phyloP scores from a whole-genome alignment of 2,113 vertebrate genomes.

The Phaethon lepturus region DNA sequence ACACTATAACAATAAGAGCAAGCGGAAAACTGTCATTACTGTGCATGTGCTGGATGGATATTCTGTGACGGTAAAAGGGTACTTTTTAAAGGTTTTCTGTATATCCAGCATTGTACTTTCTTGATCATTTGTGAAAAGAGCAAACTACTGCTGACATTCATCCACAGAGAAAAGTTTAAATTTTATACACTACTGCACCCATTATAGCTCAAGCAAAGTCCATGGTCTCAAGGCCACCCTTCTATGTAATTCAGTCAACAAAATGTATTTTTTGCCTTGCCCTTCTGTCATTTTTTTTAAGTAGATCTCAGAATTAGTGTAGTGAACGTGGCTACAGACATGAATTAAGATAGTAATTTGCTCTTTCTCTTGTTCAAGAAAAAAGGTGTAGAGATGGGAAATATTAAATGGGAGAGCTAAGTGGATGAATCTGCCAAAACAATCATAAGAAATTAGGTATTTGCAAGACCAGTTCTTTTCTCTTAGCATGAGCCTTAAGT shows the following conservation, averaged over 20 bases:
- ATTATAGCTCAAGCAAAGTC: constrained; percentile 29
- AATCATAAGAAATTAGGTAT: neutral
- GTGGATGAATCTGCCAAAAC: neutral
- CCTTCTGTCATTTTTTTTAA: neutral
- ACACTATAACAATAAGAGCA: neutral
- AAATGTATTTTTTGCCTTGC: neutral
- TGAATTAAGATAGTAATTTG: neutral
- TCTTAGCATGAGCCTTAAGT: neutral
- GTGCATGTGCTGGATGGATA: neutral
- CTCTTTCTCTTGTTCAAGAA: neutral
- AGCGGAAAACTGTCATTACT: neutral
- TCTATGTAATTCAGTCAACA: neutral
- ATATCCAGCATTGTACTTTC: neutral
- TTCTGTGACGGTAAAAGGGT: neutral
- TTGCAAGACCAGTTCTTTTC: neutral
- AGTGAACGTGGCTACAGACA: neutral
- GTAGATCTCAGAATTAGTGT: neutral
- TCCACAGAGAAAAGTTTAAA: constrained; percentile 23
- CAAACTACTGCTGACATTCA: constrained; percentile 20
- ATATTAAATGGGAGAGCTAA: neutral
- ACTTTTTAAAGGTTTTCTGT: neutral
- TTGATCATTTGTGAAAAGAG: constrained; percentile 32
- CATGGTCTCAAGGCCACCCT: neutral
- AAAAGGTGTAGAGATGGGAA: neutral
- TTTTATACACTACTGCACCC: constrained; percentile 20